Evolutionary conservation across 2,888 invertebrate species (phyloP), one percentile per base, ranked within the genome.

Genomic region (Rhodophaea formosa): DNA sequence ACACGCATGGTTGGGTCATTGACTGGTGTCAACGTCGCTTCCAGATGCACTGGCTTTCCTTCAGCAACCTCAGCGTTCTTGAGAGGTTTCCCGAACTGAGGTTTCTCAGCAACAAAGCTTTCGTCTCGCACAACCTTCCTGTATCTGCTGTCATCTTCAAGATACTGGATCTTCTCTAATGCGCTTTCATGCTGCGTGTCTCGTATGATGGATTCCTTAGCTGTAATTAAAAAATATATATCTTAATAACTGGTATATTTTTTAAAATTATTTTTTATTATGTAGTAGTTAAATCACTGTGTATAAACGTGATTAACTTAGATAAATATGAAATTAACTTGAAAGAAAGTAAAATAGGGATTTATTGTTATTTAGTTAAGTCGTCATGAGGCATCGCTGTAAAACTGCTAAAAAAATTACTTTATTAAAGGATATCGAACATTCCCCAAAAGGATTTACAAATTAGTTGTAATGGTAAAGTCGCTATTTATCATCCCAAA

Each of bases 1-100:
- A 99, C 98, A 68, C 95, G 95, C 99, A 99, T 99, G 8, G 98
- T 98, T 5, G 99, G 98, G 84, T 99, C 99, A 74, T 99, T 98
- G 42, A 99, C 97, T 0, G 99, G 99, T 0, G 98, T 97, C 35
- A 99, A 91, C 6, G 98, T 98, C 0, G 98, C 98, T 88, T 98
- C 98, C 70, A 99, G 91, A 83, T 98, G 98, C 59, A 97, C 96
- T 56, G 96, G 96, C 61, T 94, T 93, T 17, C 98, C 98, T 89
- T 99, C 98, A 10, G 95, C 93, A 14, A 97, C 93, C 72, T 96
- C 95, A 67, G 95, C 96, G 74, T 96, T 97, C 76, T 96, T 97
- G 68, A 98, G 88, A 7, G 97, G 96, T 70, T 96, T 94, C 56
- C 97, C 97, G 71, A 98, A 98, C 78, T 97, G 96, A 0, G 97